These are phyloP conservation scores for Paramormyrops kingsleyae DNA, from an alignment of 2,113 vertebrate genomes.

Conservation along the genomic window DNA sequence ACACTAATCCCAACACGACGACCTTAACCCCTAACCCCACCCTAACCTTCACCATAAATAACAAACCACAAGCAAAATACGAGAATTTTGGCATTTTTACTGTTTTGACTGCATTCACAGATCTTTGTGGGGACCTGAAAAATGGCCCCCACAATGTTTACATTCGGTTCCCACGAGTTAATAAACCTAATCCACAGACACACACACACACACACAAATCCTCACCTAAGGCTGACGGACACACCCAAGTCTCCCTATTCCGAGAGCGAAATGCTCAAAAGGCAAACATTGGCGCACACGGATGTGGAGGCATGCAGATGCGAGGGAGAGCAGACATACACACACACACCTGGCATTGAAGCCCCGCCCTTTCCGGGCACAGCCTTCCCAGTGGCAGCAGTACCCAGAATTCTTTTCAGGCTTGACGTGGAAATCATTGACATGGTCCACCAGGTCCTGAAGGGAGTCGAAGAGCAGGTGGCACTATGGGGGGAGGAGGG, in stretches of 20 bases:
- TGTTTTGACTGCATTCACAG: too few relatives aligned
- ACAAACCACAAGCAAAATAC: too few relatives aligned
- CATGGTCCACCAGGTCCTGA: conserved; percentile 94
- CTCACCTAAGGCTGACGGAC: background rate
- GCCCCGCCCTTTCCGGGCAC: conserved; percentile 86
- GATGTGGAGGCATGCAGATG: background rate
- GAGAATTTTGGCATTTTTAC: too few relatives aligned
- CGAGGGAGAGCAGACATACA: background rate
- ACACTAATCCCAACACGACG: too few relatives aligned
- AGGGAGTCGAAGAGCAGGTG: conserved; percentile 89
- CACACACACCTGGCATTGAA: conserved; percentile 84
- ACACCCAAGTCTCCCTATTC: background rate
- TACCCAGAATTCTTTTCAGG: conserved; percentile 93
- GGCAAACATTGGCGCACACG: background rate
- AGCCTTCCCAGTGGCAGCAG: conserved; percentile 97
- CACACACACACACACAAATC: background rate
- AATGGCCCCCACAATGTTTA: too few relatives aligned
- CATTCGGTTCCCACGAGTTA: too few relatives aligned
- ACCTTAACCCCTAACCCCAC: too few relatives aligned
- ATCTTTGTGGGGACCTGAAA: too few relatives aligned
- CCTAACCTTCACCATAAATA: too few relatives aligned
- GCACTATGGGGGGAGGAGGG: conserved; percentile 59
- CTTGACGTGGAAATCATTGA: conserved; percentile 93
- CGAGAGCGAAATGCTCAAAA: background rate
- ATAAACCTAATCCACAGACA: too few relatives aligned